Base-by-base conservation (phyloP, 2,888 invertebrate species). In the Eupithecia inturbata region DNA sequence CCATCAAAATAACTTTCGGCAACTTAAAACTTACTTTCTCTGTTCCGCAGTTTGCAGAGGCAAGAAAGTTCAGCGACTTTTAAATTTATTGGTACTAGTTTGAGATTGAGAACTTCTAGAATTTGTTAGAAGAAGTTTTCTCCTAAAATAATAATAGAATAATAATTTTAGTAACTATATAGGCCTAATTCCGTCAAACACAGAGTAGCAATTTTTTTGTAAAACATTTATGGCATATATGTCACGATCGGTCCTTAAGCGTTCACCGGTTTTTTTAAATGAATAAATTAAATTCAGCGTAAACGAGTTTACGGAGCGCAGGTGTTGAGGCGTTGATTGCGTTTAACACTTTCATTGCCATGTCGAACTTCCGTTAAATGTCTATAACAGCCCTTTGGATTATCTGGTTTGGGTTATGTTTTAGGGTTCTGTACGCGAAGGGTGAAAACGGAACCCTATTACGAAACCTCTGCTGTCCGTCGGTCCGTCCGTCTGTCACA, bases 61-160 rank as follows among this genome's bases (percentile, higher is more conserved):
- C 76, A 70, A 68, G 68, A 75, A 79, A 70, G 60, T 77, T 77
- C 71, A 73, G 68, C 75, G 75, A 60, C 63, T 74, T 41, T 73
- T 31, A 74, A 76, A 79, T 77, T 79, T 79, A 78, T 79, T 49
- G 78, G 70, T 66, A 26, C 39, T 64, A 64, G 64, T 66, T 66
- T 67, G 39, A 66, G 12, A 39, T 66, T 66, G 64, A n/a, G 33
- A 36, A 64, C 33, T 64, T 64, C 12, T 14, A 22, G 66, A 22
- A 66, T 66, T 41, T 66, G n/a, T 39, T 31, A 19, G 28, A 62
- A 31, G 62, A 62, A 31, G 19, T 62, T 62, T 62, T 31, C 62
- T 62, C 62, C 19, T 16, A 19, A 31, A 31, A 62, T 31, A n/a
- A n/a, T n/a, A n/a, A n/a, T n/a, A n/a, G n/a, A n/a, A n/a, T n/a